Evolutionary conservation across 2,113 vertebrate species (phyloP).

Genomic region (Baryphthengus martii): DNA sequence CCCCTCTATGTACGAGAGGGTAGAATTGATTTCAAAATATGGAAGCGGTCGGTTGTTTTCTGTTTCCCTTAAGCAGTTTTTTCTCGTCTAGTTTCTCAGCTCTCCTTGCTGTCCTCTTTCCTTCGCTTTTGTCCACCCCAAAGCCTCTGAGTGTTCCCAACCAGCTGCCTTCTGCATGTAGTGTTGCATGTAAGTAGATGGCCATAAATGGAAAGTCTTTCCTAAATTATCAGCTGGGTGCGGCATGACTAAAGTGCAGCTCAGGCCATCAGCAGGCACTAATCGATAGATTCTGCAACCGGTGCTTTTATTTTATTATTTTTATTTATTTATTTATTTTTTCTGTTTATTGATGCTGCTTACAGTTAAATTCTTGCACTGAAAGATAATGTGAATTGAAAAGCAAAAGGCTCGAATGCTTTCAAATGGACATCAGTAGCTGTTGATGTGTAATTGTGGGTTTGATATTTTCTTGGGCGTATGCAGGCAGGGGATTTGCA

Average conservation of each 20-base stretch:
- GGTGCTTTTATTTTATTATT: no score
- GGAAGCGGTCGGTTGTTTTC: neutral
- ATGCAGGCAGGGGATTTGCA: neutral
- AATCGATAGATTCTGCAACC: slow-evolving; percentile 57
- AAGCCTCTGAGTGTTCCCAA: slow-evolving; percentile 82
- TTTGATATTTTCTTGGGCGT: neutral
- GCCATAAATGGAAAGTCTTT: slow-evolving; percentile 81
- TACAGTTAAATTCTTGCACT: slow-evolving; percentile 44
- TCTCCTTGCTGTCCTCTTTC: neutral
- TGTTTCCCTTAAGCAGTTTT: slow-evolving; percentile 72
- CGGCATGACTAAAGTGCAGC: slow-evolving; percentile 81
- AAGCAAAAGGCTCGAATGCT: slow-evolving; percentile 25
- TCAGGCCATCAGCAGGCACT: slow-evolving; percentile 74
- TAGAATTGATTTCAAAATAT: neutral
- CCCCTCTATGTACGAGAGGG: neutral
- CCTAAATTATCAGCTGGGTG: slow-evolving; percentile 81
- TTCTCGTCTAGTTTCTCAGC: neutral
- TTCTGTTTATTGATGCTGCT: slow-evolving; percentile 42
- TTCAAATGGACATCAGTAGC: slow-evolving; percentile 6
- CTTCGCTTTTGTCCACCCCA: slow-evolving; percentile 54
- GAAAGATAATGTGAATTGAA: neutral
- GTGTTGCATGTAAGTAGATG: slow-evolving; percentile 95
- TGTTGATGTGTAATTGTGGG: neutral
- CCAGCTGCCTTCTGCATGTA: slow-evolving; percentile 91
- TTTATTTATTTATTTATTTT: no score